phyloP scores from a whole-genome alignment of 2,113 vertebrate genomes.

The Rhinogobius similis region DNA sequence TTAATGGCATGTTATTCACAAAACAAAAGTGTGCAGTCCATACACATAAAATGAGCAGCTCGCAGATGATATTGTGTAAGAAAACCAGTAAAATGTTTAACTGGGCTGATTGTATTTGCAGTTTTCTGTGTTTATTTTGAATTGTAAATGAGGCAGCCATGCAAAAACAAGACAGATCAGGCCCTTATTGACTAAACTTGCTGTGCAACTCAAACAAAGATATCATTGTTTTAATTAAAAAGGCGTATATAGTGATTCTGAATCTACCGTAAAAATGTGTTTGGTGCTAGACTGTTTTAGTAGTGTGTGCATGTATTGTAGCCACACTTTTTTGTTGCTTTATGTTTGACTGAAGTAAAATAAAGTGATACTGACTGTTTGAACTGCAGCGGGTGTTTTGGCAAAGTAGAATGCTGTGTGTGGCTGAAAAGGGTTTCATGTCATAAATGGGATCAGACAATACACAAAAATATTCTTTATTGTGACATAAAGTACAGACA shows the following conservation, averaged over 20 bases:
- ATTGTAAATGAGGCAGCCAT: constrained; percentile 10
- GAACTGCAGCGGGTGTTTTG: not conserved
- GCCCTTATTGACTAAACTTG: not conserved
- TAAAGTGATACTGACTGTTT: too few species aligned
- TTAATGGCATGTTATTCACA: not conserved
- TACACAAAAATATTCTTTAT: too few species aligned
- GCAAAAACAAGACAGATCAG: not conserved
- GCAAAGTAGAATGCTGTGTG: too few species aligned
- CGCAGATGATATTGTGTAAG: not conserved
- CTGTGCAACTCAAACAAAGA: not conserved
- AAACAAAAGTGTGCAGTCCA: not conserved
- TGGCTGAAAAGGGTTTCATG: too few species aligned
- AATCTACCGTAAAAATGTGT: not conserved
- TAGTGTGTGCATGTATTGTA: not conserved
- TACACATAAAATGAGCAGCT: too few species aligned
- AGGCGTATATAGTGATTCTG: too few species aligned
- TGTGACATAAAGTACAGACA: too few species aligned
- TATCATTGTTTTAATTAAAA: too few species aligned
- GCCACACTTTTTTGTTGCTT: not conserved
- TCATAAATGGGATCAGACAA: too few species aligned
- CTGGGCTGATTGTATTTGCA: not conserved
- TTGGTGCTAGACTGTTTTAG: not conserved
- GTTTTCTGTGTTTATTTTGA: constrained; percentile 21
- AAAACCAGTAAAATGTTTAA: not conserved
- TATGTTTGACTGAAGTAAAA: too few species aligned